A percentile compares a stretch with the other conserved stretches of the same genome.
Conservation (phyloP, 2,888 invertebrate genomes). For the Parascotia fuliginaria region DNA sequence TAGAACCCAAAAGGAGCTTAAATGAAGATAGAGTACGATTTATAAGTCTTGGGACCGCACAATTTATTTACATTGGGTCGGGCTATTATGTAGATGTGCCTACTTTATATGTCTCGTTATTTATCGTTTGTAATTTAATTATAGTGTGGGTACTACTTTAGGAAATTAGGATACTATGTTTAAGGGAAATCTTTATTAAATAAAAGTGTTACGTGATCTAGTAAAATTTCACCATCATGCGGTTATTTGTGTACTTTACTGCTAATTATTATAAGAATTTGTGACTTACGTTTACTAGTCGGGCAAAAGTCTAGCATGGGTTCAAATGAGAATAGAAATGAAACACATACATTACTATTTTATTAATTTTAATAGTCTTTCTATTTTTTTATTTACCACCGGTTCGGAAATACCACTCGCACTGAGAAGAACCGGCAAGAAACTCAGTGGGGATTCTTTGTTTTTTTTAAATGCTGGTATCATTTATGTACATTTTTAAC, state of each 20-base stretch:
- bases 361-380: too few relatives aligned
- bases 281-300: too few relatives aligned
- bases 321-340: background rate
- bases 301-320: too few relatives aligned
- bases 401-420: conserved; percentile 28
- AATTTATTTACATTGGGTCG: conserved; percentile 8
- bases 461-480: conserved; percentile 1
- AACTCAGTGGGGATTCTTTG: conserved; percentile 28
- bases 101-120: background rate
- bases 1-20: conserved; percentile 3
- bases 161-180: background rate
- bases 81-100: conserved; percentile 2
- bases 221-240: too few relatives aligned
- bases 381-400: conserved; percentile 8
- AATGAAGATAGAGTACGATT: conserved; percentile 19
- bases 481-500: too few relatives aligned
- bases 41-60: conserved; percentile 12
- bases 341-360: too few relatives aligned
- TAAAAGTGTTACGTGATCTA: too few relatives aligned
- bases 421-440: conserved; percentile 39
- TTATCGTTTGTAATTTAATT: conserved; percentile 6
- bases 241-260: too few relatives aligned
- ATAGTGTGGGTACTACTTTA: background rate
- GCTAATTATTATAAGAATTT: too few relatives aligned
- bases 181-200: background rate